Evolutionary conservation across 2,113 vertebrate genomes (phyloP).

Genomic region (Clarias macrocephalus): DNA sequence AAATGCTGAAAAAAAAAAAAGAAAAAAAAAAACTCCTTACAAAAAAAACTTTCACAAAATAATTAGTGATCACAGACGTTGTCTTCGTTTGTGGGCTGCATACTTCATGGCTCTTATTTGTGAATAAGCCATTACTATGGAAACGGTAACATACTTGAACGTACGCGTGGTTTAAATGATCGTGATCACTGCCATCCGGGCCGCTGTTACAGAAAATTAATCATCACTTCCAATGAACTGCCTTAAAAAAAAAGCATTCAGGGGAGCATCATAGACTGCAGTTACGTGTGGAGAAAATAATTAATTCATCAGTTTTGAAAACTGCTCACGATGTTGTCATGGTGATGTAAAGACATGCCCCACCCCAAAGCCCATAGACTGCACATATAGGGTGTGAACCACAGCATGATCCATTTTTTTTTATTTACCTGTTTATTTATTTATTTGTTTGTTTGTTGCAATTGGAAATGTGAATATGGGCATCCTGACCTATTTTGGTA

Average conservation of each 20-base stretch:
- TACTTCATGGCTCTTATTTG: background rate
- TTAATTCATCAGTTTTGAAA: background rate
- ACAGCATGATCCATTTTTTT: background rate
- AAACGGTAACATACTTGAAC: background rate
- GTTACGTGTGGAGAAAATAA: background rate
- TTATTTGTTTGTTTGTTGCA: background rate
- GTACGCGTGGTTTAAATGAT: background rate
- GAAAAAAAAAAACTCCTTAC: too few species aligned
- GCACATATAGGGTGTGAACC: background rate
- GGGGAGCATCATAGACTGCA: background rate
- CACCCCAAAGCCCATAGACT: background rate
- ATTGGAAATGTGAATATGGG: background rate
- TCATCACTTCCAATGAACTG: background rate
- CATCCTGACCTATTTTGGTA: too few species aligned
- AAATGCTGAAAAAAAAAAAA: too few species aligned
- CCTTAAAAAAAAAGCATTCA: background rate
- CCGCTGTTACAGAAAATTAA: background rate
- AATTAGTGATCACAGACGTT: too few species aligned
- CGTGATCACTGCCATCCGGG: background rate
- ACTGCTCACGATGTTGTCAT: background rate
- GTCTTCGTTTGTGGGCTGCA: background rate
- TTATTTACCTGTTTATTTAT: too few species aligned
- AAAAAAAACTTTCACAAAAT: too few species aligned
- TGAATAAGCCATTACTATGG: background rate
- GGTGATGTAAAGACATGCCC: background rate